Evolutionary conservation across 2,113 vertebrate genomes (phyloP).

Genomic region (Thamnophis sirtalis): DNA sequence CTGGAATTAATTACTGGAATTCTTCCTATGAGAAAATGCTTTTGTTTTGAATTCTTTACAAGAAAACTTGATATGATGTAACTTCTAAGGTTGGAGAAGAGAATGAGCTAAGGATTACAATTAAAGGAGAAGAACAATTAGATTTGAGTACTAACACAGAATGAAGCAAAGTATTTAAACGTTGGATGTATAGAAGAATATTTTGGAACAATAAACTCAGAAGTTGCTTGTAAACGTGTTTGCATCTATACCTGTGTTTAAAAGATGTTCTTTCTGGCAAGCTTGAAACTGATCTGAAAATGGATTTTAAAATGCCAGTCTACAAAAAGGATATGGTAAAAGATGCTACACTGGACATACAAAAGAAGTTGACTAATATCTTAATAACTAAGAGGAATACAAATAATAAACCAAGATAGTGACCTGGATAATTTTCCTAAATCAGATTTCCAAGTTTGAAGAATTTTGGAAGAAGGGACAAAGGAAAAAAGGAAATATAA

Average conservation of each 20-base stretch:
- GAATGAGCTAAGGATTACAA: not conserved
- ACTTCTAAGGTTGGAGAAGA: not conserved
- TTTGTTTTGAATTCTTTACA: not conserved
- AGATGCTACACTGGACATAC: not conserved
- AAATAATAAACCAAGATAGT: not conserved
- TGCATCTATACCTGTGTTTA: not conserved
- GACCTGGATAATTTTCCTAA: not conserved
- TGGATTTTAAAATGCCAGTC: not conserved
- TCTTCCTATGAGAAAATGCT: not conserved
- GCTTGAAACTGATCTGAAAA: no score
- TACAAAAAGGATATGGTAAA: not conserved
- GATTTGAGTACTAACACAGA: not conserved
- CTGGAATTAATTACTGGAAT: not conserved
- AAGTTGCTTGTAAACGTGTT: not conserved
- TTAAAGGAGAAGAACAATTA: not conserved
- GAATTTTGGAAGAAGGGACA: not conserved
- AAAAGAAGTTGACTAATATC: not conserved
- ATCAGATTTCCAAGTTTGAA: not conserved
- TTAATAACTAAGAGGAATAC: not conserved
- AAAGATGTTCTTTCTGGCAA: not conserved
- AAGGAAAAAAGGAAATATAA: not conserved
- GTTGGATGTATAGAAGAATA: not conserved
- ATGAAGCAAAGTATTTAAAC: not conserved
- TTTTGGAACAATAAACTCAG: not conserved
- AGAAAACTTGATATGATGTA: not conserved